A percentile compares a stretch with the other conserved stretches of the same genome.
Conservation (phyloP, 2,113 vertebrate genomes). For the Brachionichthys hirsutus region DNA sequence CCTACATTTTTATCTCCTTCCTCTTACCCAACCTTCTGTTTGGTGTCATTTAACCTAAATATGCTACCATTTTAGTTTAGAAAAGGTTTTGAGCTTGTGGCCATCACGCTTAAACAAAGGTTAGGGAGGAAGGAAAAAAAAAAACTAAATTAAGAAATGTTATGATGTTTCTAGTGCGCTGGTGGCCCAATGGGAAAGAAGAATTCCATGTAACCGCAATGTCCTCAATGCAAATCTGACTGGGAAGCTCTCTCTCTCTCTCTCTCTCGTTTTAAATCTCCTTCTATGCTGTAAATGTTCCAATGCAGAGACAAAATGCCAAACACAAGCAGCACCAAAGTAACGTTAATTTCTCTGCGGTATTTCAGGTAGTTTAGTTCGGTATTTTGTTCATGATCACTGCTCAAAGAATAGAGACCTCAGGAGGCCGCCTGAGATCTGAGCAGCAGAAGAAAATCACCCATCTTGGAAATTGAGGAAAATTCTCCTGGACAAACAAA, state of each 20-base stretch:
- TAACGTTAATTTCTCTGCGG: background rate
- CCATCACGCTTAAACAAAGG: constrained; percentile 37
- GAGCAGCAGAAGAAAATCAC: background rate
- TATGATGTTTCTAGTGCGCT: constrained; percentile 28
- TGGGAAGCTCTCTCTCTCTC: constrained; percentile 14
- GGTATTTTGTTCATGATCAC: constrained; percentile 9
- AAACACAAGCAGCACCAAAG: background rate
- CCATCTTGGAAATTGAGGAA: constrained; percentile 35
- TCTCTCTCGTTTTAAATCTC: constrained; percentile 17
- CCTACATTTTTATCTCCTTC: too few relatives aligned
- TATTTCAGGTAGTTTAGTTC: constrained; percentile 10
- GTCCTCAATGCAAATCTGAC: constrained; percentile 11
- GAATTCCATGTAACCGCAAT: constrained; percentile 29
- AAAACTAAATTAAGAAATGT: constrained; percentile 43
- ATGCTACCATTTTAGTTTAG: constrained; percentile 32
- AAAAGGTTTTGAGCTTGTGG: constrained; percentile 39
- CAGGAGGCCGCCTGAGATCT: background rate
- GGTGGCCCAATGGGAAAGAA: constrained; percentile 31
- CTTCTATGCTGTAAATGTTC: constrained; percentile 6
- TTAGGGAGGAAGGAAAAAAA: constrained; percentile 39
- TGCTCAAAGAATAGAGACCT: constrained; percentile 2
- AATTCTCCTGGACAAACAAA: constrained; percentile 24
- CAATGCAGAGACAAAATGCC: background rate
- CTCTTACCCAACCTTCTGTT: too few relatives aligned
- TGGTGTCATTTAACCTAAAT: constrained; percentile 11